Base-by-base conservation (phyloP, 1,140 invertebrate species). In the Aphaenogaster floridana region DNA sequence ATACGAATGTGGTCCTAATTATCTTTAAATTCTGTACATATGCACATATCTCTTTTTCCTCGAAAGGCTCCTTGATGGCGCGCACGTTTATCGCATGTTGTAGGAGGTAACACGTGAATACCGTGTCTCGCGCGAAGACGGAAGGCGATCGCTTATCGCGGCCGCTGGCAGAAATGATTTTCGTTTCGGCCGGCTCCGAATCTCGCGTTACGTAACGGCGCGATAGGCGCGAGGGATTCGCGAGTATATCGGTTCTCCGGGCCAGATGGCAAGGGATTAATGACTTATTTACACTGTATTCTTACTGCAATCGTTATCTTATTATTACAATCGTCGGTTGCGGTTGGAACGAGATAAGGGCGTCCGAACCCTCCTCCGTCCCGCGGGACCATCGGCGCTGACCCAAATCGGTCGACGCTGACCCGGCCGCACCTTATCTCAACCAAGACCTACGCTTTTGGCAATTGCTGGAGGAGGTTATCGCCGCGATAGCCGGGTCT, bases 241-340 rank as follows among this genome's bases (percentile, higher is more conserved):
- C 45, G 71, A 36, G 39, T 48, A 79, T 86, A 79, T 86, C 45
- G 61, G 81, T 86, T 72, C 78, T 72, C 11, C 21, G 50, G 78
- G 54, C 63, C 77, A 86, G 42, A 57, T 69, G 54, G 17, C 50
- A 54, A 64, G 48, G 45, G 57, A 81, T 68, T 45, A 7, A 59
- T 45, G 59, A 87, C 83, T 89, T 91, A 91, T 91, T 91, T 89
- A 80, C 79, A 89, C 28, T 28, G 28, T 28, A 28, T 89, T 91
- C 39, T 48, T 68, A 63, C 4, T 91, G 90, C 89, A 91, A 89
- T 83, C 76, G 42, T 64, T 90, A 89, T 85, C 83, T 89, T 91
- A 91, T 91, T 89, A 89, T 91, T 91, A 68, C 80, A 87, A 89
- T 90, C 77, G 63, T 72, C 64, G 17, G 61, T 83, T 79, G 28